Base-by-base conservation (phyloP, 1,140 invertebrate genomes). In the Drosophila seguyi region DNA sequence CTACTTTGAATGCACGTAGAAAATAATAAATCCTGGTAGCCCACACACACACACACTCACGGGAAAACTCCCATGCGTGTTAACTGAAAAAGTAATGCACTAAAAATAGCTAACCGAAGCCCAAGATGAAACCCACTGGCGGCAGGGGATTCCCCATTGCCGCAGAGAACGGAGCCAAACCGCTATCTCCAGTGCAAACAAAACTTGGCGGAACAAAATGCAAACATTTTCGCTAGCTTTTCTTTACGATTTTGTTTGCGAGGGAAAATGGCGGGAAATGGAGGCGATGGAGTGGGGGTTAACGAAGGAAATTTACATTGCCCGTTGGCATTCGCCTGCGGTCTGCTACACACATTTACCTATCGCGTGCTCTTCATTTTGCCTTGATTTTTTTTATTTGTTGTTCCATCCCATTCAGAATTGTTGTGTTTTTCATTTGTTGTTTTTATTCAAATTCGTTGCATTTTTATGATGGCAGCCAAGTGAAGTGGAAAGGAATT, bases 141-240 rank as follows among this genome's bases (percentile, higher is more conserved):
- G 20, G 7, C 10, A 7, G 27, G 60, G 60, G 36, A 60, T 18
- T 60, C 27, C 61, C 55, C 55, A 1, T 25, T 52, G 20, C 58
- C 45, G 42, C 16, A 3, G 38, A 50, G 58, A 50, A 71, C 27
- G 47, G 1, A 50, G 27, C 73, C 67, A 77, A 61, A 73, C 55
- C 57, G 62, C 81, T 86, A 87, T 86, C 82, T 86, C 41, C 42
- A 75, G 53, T 52, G 79, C 75, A 86, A 87, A 87, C 79, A 87
- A 87, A 87, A 81, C 65, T 86, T 87, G 45, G 65, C 62, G 39
- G 50, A 87, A 72, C 79, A 87, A 75, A 87, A 87, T 82, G 84
- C 75, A 82, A 86, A 79, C 83, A 87, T 75, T 87, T 87, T 82
- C 31, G 52, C 55, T 53, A 13, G 18, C 50, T 65, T 48, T 47